Conservation (phyloP, 2,888 invertebrate genomes). For the Atherix ibis region DNA sequence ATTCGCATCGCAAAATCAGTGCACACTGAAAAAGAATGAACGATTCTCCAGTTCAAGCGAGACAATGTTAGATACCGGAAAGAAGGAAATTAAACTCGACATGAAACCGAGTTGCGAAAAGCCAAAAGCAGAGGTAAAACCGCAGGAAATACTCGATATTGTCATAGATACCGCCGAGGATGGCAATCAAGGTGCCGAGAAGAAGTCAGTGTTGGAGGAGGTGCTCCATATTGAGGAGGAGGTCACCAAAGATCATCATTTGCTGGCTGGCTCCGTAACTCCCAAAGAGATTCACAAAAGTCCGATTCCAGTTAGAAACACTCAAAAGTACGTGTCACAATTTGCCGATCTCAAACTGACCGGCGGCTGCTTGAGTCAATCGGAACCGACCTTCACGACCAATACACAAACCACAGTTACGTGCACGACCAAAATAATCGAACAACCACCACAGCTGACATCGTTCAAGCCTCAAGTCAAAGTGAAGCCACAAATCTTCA, state of each 20-base stretch:
- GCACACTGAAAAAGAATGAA: slow-evolving; percentile 54
- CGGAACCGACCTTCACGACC: slow-evolving; percentile 12
- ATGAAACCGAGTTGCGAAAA: slow-evolving; percentile 22
- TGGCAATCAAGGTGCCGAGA: slow-evolving; percentile 7
- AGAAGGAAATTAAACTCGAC: slow-evolving; percentile 13
- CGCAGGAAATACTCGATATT: slow-evolving; percentile 11
- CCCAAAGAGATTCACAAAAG: slow-evolving; percentile 23
- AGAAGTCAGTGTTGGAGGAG: slow-evolving; percentile 11
- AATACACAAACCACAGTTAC: slow-evolving; percentile 19
- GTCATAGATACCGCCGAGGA: slow-evolving; percentile 2
- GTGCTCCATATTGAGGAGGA: slow-evolving; percentile 16
- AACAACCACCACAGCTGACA: slow-evolving; percentile 13
- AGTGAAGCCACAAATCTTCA: slow-evolving; percentile 66
- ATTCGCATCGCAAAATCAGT: slow-evolving; percentile 64
- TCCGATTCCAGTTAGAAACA: slow-evolving; percentile 42
- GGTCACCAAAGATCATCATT: slow-evolving; percentile 11
- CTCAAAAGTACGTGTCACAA: slow-evolving; percentile 45
- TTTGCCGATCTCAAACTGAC: slow-evolving; percentile 48
- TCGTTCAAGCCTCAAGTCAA: slow-evolving; percentile 55
- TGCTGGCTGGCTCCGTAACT: not conserved
- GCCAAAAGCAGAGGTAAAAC: slow-evolving; percentile 13
- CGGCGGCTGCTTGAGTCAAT: slow-evolving; percentile 33
- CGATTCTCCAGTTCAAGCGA: slow-evolving; percentile 12
- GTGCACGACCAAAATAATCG: slow-evolving; percentile 11
- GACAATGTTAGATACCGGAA: slow-evolving; percentile 8